These are phyloP conservation scores for Calycopis cecrops DNA, from an alignment of 1,140 invertebrate genomes.

Conservation along the genomic window DNA sequence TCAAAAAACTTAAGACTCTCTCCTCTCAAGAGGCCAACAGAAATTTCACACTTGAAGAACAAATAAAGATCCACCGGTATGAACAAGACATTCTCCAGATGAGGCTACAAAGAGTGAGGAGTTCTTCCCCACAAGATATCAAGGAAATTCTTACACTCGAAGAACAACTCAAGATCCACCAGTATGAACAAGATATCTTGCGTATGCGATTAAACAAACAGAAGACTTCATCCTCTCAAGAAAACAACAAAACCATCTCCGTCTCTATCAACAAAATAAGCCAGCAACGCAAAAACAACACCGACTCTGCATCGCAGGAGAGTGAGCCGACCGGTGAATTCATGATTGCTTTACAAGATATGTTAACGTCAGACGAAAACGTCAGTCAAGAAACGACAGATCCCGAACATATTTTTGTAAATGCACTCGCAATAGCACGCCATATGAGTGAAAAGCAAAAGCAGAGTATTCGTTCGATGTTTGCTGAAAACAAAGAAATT, in stretches of 20 bases:
- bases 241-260: constrained; percentile 26
- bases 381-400: background rate
- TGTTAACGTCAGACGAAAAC: background rate
- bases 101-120: background rate
- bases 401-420: constrained; percentile 39
- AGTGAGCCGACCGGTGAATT: constrained; percentile 24
- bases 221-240: constrained; percentile 48
- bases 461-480: constrained; percentile 37
- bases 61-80: constrained; percentile 30
- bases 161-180: too few species aligned
- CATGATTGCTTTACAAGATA: constrained; percentile 6
- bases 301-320: constrained; percentile 12
- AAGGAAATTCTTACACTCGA: background rate
- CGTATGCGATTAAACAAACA: constrained; percentile 62
- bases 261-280: too few species aligned
- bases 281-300: background rate
- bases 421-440: constrained; percentile 41
- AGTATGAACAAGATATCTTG: background rate
- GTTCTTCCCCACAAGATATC: too few species aligned
- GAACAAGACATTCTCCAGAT: constrained; percentile 13
- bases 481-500: constrained; percentile 32
- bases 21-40: constrained; percentile 30
- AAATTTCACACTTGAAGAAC: too few species aligned
- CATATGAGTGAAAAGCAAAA: constrained; percentile 42
- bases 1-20: too few species aligned